Base-by-base conservation (phyloP, 2,797 vertebrate species). In the Triplophysa bombifrons region DNA sequence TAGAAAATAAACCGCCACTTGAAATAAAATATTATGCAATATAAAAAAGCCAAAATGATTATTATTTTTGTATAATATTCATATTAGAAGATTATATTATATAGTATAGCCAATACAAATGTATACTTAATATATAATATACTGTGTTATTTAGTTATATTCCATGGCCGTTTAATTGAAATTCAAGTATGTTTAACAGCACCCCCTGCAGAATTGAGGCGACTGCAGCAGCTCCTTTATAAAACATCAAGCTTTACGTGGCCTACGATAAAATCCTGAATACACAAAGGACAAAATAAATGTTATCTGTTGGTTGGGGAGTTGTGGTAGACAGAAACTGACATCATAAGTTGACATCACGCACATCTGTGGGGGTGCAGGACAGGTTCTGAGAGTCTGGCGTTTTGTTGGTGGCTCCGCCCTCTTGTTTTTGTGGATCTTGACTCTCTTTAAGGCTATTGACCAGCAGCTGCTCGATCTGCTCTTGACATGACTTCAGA, bases 401-500 rank as follows among this genome's bases (percentile, higher is more conserved):
- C 0, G 90, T 92, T 92, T 98, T 97, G 88, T 72, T 93, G 91
- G 83, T 94, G 72, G 90, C 93, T 83, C 85, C 65, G 81, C 80
- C 80, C 3, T 44, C 78, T 72, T 88, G 88, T 74, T 85, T 88
- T 50, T 88, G 84, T 72, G 81, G 85, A 80, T 91, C 90, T 81
- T 88, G 90, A 63, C 86, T 90, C 85, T 90, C 84, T 87, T 90
- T 88, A 87, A 98, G 95, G 89, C 92, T 97, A 88, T 86, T 94
- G 67, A 95, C 91, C 87, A 99, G 92, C 87, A 98, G 93, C 0
- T 94, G 94, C 90, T 99, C 97, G 0, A 99, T 99, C 91, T 98
- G 96, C 90, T 99, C 97, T 90, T 99, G 97, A 92, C 97, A 99
- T 41, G 94, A 96, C 91, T 94, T 96, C 91, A 99, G 93, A 90